Conservation (phyloP, 2,113 vertebrate species). For the Burhinus oedicnemus region DNA sequence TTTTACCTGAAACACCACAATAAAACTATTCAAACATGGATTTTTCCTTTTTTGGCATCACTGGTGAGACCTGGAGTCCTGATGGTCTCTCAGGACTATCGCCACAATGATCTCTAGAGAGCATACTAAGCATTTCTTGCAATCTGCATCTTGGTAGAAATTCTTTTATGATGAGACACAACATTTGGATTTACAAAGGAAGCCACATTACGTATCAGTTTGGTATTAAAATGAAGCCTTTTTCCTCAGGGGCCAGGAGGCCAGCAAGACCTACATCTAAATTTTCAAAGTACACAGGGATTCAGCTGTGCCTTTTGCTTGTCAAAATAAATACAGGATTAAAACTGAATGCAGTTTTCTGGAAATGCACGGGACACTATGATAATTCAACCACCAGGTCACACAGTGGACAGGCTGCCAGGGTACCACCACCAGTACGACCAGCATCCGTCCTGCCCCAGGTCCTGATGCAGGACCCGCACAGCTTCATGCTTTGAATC, state of each 20-base stretch:
- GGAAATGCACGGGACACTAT: fast-evolving
- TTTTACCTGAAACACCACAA: neutral
- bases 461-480: neutral
- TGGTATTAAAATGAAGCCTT: neutral
- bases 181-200: neutral
- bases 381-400: fast-evolving
- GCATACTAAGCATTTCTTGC: neutral
- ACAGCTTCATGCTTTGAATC: fast-evolving
- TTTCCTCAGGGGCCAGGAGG: neutral
- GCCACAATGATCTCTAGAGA: neutral
- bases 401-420: fast-evolving
- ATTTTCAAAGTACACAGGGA: neutral
- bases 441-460: fast-evolving
- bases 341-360: fast-evolving
- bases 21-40: neutral
- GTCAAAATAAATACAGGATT: neutral
- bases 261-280: neutral
- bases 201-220: fast-evolving
- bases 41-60: neutral
- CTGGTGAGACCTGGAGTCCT: neutral
- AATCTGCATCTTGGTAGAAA: neutral
- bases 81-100: neutral
- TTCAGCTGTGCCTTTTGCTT: neutral
- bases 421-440: fast-evolving
- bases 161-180: fast-evolving